These are phyloP conservation scores for Zaprionus nigranus DNA, from an alignment of 1,140 invertebrate genomes.

Conservation along the genomic window DNA sequence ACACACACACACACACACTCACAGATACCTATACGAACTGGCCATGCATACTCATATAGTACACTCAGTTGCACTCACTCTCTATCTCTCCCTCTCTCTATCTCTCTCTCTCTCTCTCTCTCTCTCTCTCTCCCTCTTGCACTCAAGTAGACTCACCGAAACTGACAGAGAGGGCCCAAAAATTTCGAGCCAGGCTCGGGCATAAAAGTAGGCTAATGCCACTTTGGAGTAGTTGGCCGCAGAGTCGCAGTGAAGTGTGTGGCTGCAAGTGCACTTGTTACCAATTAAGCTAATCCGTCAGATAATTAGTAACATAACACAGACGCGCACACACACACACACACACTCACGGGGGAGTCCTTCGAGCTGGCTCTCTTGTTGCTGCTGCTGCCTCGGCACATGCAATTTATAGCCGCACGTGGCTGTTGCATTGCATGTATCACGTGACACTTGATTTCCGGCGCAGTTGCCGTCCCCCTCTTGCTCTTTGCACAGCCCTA, in stretches of 20 bases:
- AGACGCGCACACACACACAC: conserved; percentile 45
- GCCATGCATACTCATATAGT: conserved; percentile 22
- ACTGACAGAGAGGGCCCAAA: conserved; percentile 42
- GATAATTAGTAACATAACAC: conserved; percentile 83
- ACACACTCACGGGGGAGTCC: conserved; percentile 29
- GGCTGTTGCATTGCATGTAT: conserved; percentile 82
- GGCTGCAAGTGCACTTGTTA: conserved; percentile 81
- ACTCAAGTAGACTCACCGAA: conserved; percentile 21
- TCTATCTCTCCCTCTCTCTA: background rate
- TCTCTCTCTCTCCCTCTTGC: background rate
- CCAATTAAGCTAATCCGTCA: conserved; percentile 82
- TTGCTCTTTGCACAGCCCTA: background rate
- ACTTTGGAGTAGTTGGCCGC: conserved; percentile 78
- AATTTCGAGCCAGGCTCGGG: conserved; percentile 43
- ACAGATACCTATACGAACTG: background rate
- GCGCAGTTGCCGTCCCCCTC: conserved; percentile 35
- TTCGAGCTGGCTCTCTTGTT: conserved; percentile 35
- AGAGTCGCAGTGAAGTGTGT: conserved; percentile 79
- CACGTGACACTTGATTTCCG: conserved; percentile 81
- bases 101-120: no score
- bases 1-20: no score
- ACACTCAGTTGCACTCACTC: conserved; percentile 7
- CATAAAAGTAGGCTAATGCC: conserved; percentile 78
- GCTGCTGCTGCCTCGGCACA: conserved; percentile 65
- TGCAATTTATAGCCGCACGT: conserved; percentile 81